These are phyloP conservation scores for Dasyurus viverrinus DNA, from an alignment of 2,113 vertebrate species.

Conservation along the genomic window DNA sequence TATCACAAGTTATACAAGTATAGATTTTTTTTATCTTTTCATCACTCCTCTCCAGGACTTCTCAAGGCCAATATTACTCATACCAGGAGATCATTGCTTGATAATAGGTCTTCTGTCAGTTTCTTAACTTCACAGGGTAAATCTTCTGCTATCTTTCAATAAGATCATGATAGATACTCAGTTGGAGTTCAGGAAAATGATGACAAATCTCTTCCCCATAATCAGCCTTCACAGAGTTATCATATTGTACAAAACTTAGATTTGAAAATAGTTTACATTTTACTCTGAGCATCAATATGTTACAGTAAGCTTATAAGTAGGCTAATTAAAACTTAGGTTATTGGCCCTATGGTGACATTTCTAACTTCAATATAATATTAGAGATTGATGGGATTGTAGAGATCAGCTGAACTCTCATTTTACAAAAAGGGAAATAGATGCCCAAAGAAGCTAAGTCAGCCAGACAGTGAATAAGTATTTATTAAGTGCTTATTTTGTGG, in stretches of 20 bases:
- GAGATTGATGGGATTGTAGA: background rate
- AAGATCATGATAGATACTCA: background rate
- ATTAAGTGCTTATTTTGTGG: background rate
- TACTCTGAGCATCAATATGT: background rate
- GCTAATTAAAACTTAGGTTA: background rate
- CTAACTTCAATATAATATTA: conserved; percentile 32
- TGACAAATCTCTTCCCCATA: background rate
- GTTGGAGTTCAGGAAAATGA: background rate
- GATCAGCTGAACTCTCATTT: background rate
- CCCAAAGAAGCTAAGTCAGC: background rate
- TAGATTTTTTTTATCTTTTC: background rate
- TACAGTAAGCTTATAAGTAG: background rate
- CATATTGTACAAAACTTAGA: background rate
- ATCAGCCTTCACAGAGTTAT: background rate
- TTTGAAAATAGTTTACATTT: background rate
- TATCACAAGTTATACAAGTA: background rate
- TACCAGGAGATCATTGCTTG: background rate
- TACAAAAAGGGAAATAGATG: background rate
- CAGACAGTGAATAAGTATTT: background rate
- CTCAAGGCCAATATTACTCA: background rate
- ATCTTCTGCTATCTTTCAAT: background rate
- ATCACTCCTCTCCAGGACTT: background rate
- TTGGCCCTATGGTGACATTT: background rate
- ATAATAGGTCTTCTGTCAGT: background rate
- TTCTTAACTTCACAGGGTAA: background rate